phyloP scores from a whole-genome alignment of 2,113 vertebrate genomes.

The Alouatta palliata region DNA sequence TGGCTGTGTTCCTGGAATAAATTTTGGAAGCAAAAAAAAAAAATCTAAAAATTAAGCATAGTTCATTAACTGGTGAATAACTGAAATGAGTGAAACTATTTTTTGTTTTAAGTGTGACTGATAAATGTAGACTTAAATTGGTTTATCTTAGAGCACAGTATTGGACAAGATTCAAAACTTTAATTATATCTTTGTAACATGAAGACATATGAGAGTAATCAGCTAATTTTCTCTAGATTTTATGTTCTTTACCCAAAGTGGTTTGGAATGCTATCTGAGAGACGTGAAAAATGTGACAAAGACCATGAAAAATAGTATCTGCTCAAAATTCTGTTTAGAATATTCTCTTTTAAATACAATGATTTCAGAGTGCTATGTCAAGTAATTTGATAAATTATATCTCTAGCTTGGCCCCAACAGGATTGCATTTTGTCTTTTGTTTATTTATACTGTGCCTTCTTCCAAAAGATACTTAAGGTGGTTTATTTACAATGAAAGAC shows the following conservation, averaged over 20 bases:
- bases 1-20: constrained; percentile 67
- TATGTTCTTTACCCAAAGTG: constrained; percentile 67
- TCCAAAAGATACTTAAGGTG: constrained; percentile 18
- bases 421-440: constrained; percentile 44
- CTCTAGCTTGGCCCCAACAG: background rate
- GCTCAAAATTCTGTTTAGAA: constrained; percentile 49
- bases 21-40: constrained; percentile 56
- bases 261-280: constrained; percentile 69
- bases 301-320: constrained; percentile 27
- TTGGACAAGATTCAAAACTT: constrained; percentile 61
- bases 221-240: constrained; percentile 70
- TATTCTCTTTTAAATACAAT: constrained; percentile 44
- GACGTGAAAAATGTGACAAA: constrained; percentile 51
- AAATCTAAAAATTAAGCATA: constrained; percentile 66
- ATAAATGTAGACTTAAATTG: constrained; percentile 71
- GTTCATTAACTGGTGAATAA: constrained; percentile 53
- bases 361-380: background rate
- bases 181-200: constrained; percentile 74
- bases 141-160: constrained; percentile 71
- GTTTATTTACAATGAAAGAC: constrained; percentile 41
- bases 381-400: constrained; percentile 35
- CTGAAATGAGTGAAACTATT: constrained; percentile 58
- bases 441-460: background rate
- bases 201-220: constrained; percentile 68
- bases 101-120: constrained; percentile 72